Base-by-base conservation (phyloP, 2,888 invertebrate genomes). In the Polymixis flavicincta region DNA sequence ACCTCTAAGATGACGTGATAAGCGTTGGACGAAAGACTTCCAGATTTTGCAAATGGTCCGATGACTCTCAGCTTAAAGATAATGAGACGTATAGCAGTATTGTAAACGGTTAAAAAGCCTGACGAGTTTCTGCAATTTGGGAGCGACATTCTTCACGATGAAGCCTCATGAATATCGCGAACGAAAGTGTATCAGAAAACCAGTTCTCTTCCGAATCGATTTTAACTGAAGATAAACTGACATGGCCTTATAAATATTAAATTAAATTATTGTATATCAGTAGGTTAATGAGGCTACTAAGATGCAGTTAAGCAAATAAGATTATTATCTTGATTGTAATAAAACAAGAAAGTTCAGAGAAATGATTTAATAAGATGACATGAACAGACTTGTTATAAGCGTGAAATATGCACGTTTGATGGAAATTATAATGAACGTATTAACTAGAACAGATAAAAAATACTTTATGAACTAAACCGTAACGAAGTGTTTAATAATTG, bases 151-250 rank as follows among this genome's bases (percentile, higher is more conserved):
- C 92, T 90, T 82, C 76, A 70, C 80, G 87, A 88, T 87, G 89
- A 90, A 85, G 87, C 84, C 83, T 87, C 86, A 87, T 88, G 85
- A 88, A 87, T 87, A 85, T 81, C 55, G 78, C 82, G 86, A 93
- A 91, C 89, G 93, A 93, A 93, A 94, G 93, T 93, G 90, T 91
- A 90, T 87, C 85, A 82, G 57, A 79, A 86, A 90, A 90, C 92
- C 75, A 76, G 90, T 89, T 87, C 55, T 74, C 48, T 61, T 72
- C 59, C 45, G 65, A 82, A 82, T 82, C 78, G 73, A 87, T 85
- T 74, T 48, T 59, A n/a, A 65, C 25, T 52, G 0, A 42, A 71
- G 25, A 60, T 48, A 37, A 0, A 54, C 61, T 59, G 68, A 64
- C 19, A 22, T 37, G 2, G 32, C 28, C 45, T 59, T 57, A 17